A percentile compares a stretch with the other conserved stretches of the same genome.
Evolutionary conservation across 2,888 invertebrate species (phyloP).

Genomic region (Sarcophaga variegata): DNA sequence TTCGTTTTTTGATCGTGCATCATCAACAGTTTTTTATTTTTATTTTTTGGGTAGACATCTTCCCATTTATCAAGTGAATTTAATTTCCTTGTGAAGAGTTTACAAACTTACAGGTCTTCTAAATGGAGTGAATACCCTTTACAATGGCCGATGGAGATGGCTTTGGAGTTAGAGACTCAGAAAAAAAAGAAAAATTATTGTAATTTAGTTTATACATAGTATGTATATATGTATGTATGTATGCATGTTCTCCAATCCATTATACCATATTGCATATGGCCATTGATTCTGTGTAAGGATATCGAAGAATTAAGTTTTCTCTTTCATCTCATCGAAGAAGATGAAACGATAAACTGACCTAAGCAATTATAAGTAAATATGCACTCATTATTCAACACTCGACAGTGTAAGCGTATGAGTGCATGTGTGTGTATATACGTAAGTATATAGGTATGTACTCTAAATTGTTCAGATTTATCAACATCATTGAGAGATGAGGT

Average conservation of each 20-base stretch:
- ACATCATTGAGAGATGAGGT: conserved; percentile 25
- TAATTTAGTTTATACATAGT: no score
- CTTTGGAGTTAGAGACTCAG: not conserved
- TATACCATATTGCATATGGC: not conserved
- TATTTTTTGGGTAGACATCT: conserved; percentile 19
- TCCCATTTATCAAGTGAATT: conserved; percentile 49
- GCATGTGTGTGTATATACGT: conserved; percentile 15
- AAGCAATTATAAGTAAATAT: conserved; percentile 48
- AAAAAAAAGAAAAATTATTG: not conserved
- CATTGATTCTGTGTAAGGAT: conserved; percentile 25
- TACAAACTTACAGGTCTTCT: not conserved
- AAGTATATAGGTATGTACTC: not conserved
- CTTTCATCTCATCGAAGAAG: no score
- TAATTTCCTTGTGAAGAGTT: conserved; percentile 6
- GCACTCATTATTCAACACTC: conserved; percentile 50
- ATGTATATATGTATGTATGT: not conserved
- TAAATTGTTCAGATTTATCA: conserved; percentile 47
- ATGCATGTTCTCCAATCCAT: not conserved
- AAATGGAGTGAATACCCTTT: not conserved
- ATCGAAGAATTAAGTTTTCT: conserved; percentile 1
- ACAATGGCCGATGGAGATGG: not conserved
- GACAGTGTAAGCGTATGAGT: not conserved
- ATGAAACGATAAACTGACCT: conserved; percentile 43
- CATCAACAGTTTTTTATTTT: conserved; percentile 43
- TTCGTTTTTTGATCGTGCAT: conserved; percentile 2